Evolutionary conservation across 1,140 invertebrate species (phyloP).

Genomic region (Aphaenogaster ashmeadi): DNA sequence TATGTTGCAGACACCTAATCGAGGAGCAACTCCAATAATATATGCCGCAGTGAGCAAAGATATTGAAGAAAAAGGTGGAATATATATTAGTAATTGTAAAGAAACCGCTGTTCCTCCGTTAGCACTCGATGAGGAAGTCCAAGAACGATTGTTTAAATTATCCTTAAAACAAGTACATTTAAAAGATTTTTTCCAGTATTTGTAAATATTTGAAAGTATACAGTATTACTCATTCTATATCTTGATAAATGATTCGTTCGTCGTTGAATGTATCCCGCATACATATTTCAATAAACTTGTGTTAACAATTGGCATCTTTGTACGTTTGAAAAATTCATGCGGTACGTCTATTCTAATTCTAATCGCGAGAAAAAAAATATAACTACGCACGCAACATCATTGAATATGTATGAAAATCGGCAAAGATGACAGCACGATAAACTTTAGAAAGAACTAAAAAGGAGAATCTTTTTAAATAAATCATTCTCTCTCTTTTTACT

Average conservation of each 20-base stretch:
- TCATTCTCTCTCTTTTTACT: not conserved
- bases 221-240: not conserved
- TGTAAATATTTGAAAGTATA: slow-evolving; percentile 25
- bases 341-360: not conserved
- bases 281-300: slow-evolving; percentile 14
- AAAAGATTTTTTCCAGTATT: slow-evolving; percentile 77
- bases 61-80: slow-evolving; percentile 91
- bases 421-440: not conserved
- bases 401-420: not conserved
- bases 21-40: slow-evolving; percentile 92
- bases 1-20: slow-evolving; percentile 90
- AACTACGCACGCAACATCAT: not conserved
- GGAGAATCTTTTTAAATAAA: not conserved
- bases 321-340: not conserved
- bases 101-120: slow-evolving; percentile 78
- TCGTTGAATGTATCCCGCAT: not conserved
- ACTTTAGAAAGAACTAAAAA: not conserved
- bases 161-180: slow-evolving; percentile 81
- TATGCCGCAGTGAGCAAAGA: slow-evolving; percentile 91
- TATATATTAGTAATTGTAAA: slow-evolving; percentile 92
- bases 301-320: not conserved
- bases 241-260: not conserved
- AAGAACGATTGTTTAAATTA: slow-evolving; percentile 80
- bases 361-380: not conserved
- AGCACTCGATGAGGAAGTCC: slow-evolving; percentile 78